Conservation (phyloP, 2,797 vertebrate genomes). For the Falco peregrinus region DNA sequence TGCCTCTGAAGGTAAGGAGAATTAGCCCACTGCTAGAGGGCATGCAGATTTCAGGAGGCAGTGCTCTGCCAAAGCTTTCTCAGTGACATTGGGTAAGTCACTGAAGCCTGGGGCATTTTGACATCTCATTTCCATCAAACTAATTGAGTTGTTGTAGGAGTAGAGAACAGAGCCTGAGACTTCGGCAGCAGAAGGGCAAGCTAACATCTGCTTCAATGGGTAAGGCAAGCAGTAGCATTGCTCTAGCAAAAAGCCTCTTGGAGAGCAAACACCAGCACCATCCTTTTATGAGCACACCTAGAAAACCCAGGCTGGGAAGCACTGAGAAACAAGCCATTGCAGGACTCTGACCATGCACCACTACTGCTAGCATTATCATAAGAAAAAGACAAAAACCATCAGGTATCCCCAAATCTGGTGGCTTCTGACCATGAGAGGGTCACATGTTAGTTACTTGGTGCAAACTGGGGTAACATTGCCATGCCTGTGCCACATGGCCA, state of each 20-base stretch:
- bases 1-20: neutral
- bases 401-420: neutral
- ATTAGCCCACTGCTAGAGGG: neutral
- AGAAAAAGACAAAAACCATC: neutral
- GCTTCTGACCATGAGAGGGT: neutral
- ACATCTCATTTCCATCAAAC: slow-evolving; percentile 56
- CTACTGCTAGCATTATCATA: neutral
- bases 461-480: neutral
- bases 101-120: slow-evolving; percentile 39
- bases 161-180: neutral
- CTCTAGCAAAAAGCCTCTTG: neutral
- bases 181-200: slow-evolving; percentile 1
- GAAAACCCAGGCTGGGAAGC: neutral
- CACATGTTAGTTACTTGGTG: neutral
- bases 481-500: neutral
- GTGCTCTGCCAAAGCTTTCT: slow-evolving; percentile 20
- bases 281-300: neutral
- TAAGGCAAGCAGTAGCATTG: neutral
- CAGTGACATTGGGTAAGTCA: slow-evolving; percentile 11
- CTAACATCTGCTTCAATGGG: neutral
- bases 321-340: neutral
- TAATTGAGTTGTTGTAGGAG: slow-evolving; percentile 59
- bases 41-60: neutral
- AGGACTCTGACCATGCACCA: neutral
- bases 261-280: neutral